These are phyloP conservation scores for Kryphioiulus occultus DNA, from an alignment of 2,888 invertebrate species.

Conservation along the genomic window DNA sequence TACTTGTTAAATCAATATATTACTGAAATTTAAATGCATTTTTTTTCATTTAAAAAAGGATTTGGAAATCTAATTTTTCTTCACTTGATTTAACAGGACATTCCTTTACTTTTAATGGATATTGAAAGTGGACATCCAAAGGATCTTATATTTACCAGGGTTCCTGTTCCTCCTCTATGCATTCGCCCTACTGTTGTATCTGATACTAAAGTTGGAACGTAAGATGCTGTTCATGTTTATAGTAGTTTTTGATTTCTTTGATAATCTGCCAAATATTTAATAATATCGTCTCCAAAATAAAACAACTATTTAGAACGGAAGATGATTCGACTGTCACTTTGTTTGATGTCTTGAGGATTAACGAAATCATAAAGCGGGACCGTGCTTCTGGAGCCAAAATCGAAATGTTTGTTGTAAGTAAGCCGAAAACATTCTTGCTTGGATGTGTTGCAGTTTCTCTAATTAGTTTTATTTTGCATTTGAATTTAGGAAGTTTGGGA, in stretches of 20 bases:
- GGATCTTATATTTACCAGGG: conserved; percentile 87
- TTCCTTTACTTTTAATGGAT: conserved; percentile 71
- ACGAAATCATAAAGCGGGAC: conserved; percentile 90
- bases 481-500: conserved; percentile 79
- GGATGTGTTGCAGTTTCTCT: too few relatives aligned
- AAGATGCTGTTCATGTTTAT: conserved; percentile 54
- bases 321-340: conserved; percentile 98
- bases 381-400: conserved; percentile 61
- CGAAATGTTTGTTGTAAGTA: too few relatives aligned
- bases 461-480: too few relatives aligned
- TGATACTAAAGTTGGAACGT: conserved; percentile 93
- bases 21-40: too few relatives aligned
- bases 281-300: conserved; percentile 27
- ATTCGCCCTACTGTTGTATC: conserved; percentile 96
- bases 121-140: conserved; percentile 72
- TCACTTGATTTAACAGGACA: conserved; percentile 66
- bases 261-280: too few relatives aligned
- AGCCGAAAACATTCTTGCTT: too few relatives aligned
- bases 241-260: too few relatives aligned
- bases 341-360: conserved; percentile 92
- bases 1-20: too few relatives aligned
- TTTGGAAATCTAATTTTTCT: too few relatives aligned
- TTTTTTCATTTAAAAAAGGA: too few relatives aligned
- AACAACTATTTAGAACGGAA: conserved; percentile 73
- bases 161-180: conserved; percentile 95